Conservation (phyloP, 2,113 vertebrate species). For the Python bivittatus region DNA sequence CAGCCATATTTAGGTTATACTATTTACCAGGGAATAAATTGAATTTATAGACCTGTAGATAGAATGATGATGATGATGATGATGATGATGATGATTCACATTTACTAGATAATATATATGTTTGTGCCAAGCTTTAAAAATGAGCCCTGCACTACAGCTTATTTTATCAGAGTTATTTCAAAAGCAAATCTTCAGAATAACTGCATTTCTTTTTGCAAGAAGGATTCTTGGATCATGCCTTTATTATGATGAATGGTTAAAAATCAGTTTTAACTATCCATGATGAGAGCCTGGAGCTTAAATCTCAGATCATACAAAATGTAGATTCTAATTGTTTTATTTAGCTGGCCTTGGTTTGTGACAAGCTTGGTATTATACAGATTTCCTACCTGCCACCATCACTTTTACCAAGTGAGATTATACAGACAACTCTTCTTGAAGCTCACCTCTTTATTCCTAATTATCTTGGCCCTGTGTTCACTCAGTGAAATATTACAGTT, state of each 20-base stretch:
- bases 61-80: neutral
- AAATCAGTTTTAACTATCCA: neutral
- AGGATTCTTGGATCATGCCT: neutral
- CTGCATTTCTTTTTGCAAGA: neutral
- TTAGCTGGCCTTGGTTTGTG: conserved; percentile 68
- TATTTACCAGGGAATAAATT: neutral
- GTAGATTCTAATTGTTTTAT: conserved; percentile 71
- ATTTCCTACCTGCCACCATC: conserved; percentile 74
- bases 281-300: conserved; percentile 44
- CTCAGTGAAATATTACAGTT: conserved; percentile 71
- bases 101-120: neutral
- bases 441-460: conserved; percentile 74
- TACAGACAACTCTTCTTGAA: conserved; percentile 71
- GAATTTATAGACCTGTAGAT: neutral
- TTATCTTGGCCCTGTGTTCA: conserved; percentile 72
- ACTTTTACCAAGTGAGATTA: conserved; percentile 69
- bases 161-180: neutral
- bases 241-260: neutral
- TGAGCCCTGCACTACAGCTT: neutral
- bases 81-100: neutral
- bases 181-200: neutral
- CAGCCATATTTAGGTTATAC: neutral
- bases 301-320: conserved; percentile 61
- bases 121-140: neutral
- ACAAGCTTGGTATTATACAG: conserved; percentile 75